phyloP scores from a whole-genome alignment of 2,797 vertebrate genomes.

The Sternarchorhynchus goeldii region DNA sequence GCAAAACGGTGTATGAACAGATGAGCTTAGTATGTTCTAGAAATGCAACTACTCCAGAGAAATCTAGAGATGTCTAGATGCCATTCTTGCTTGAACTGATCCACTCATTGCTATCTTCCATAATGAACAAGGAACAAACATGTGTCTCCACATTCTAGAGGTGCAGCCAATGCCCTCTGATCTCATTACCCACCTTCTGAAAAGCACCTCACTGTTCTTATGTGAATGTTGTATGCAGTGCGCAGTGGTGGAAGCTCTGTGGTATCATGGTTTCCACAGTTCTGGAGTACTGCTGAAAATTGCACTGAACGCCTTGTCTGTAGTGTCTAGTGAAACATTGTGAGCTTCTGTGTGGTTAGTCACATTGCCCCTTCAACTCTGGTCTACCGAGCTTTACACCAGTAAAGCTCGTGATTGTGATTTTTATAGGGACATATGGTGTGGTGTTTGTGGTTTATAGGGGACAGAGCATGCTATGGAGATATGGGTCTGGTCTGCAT shows the following conservation, averaged over 20 bases:
- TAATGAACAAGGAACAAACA: constrained; percentile 51
- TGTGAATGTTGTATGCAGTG: not conserved
- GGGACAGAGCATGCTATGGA: not conserved
- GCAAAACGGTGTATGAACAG: not conserved
- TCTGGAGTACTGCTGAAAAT: not conserved
- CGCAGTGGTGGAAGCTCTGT: not conserved
- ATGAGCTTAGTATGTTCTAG: not conserved
- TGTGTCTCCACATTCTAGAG: constrained; percentile 33
- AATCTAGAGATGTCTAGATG: too few relatives aligned
- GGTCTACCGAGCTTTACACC: not conserved
- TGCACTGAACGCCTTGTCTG: not conserved
- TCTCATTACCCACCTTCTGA: not conserved
- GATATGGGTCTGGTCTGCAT: constrained; percentile 13
- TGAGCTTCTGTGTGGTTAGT: too few relatives aligned
- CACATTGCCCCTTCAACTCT: not conserved
- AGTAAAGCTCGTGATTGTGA: not conserved
- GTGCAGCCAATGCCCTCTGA: constrained; percentile 25
- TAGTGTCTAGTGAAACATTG: too few relatives aligned
- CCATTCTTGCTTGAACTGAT: constrained; percentile 18
- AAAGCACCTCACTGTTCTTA: constrained; percentile 1
- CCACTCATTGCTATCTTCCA: constrained; percentile 45
- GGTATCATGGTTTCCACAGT: not conserved
- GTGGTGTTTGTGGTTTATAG: not conserved
- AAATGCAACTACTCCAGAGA: not conserved
- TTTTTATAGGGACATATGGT: not conserved